A percentile compares a stretch with the other conserved stretches of the same genome.
phyloP scores from a whole-genome alignment of 2,113 vertebrate genomes.

The Mus musculus region GRCm39 chr16:4218501-4219000 shows the following conservation, averaged over 20 bases:
- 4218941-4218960: neutral
- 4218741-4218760: neutral
- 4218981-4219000: neutral
- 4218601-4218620: neutral
- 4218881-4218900: neutral
- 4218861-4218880: neutral
- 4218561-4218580: neutral
- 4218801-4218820: neutral
- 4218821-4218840: neutral
- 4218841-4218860: neutral
- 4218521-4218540: neutral
- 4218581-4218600: neutral
- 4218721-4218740: neutral
- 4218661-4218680: neutral
- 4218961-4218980: neutral
- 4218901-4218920: neutral
- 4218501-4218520: neutral
- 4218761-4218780: too few relatives aligned
- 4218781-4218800: neutral
- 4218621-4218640: slow-evolving; percentile 55
- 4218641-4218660: slow-evolving; percentile 13
- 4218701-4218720: neutral
- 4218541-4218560: neutral
- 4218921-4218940: neutral
- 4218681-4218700: neutral